Evolutionary conservation across 2,797 vertebrate species (phyloP).

Genomic region (Gymnoscopelus braueri): DNA sequence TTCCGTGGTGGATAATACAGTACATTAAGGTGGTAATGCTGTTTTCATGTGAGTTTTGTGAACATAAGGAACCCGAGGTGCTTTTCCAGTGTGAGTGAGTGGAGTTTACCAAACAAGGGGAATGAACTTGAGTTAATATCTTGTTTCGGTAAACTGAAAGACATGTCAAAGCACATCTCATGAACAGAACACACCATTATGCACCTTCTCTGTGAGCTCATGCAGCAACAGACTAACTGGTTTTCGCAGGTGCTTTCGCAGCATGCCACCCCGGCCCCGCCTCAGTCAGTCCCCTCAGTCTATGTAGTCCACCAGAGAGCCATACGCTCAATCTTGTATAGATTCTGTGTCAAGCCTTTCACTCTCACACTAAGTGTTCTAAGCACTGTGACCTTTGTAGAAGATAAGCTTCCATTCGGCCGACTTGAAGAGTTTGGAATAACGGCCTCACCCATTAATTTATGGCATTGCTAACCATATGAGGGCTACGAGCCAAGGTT

Average conservation of each 20-base stretch:
- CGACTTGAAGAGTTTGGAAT: constrained; percentile 76
- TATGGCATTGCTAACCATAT: constrained; percentile 79
- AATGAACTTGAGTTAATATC: background rate
- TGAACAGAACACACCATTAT: background rate
- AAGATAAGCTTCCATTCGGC: constrained; percentile 73
- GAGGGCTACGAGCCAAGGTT: constrained; percentile 79
- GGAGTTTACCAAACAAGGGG: background rate
- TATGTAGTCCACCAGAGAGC: constrained; percentile 32
- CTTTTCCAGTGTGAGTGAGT: background rate
- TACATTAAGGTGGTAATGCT: background rate
- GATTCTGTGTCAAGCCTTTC: constrained; percentile 59
- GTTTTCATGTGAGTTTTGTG: constrained; percentile 6
- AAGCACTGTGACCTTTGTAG: constrained; percentile 78
- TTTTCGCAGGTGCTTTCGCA: constrained; percentile 35
- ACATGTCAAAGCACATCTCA: constrained; percentile 19
- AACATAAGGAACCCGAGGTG: background rate
- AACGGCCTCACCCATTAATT: constrained; percentile 76
- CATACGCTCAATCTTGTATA: constrained; percentile 50
- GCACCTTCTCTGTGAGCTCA: background rate
- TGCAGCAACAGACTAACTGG: constrained; percentile 1
- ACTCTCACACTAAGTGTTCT: constrained; percentile 73
- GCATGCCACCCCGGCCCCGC: constrained; percentile 21
- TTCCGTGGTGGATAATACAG: background rate
- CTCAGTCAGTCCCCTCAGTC: background rate
- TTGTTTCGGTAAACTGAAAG: constrained; percentile 9